Evolutionary conservation across 1,140 invertebrate species (phyloP).

Genomic region (Drosophila gunungcola): DNA sequence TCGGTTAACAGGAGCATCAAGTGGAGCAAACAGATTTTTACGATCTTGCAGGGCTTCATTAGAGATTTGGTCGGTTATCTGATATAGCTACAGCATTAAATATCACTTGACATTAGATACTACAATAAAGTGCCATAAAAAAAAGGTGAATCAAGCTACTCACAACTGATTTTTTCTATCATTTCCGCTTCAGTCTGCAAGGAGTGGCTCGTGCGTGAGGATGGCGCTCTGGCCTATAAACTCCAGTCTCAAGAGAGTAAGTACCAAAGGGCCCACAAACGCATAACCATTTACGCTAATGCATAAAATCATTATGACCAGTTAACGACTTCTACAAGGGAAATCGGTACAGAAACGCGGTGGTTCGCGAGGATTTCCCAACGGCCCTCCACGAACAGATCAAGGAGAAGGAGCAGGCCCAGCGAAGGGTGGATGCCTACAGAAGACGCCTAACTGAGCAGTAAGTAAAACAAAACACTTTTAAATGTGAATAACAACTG

Average conservation of each 20-base stretch:
- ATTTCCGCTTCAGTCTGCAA: conserved; percentile 89
- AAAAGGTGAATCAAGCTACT: conserved; percentile 47
- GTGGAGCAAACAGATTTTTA: conserved; percentile 39
- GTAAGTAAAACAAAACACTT: conserved; percentile 38
- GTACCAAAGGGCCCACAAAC: conserved; percentile 60
- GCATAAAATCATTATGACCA: conserved; percentile 73
- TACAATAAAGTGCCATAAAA: conserved; percentile 53
- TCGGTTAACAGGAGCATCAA: conserved; percentile 42
- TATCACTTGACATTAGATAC: conserved; percentile 63
- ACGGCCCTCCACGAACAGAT: conserved; percentile 93
- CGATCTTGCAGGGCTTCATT: conserved; percentile 66
- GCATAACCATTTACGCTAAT: background rate
- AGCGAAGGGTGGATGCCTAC: conserved; percentile 87
- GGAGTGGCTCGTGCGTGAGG: conserved; percentile 96
- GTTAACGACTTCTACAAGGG: conserved; percentile 93
- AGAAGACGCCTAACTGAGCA: conserved; percentile 78
- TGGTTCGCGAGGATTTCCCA: conserved; percentile 95
- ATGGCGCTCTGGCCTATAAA: conserved; percentile 94
- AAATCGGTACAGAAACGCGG: conserved; percentile 94
- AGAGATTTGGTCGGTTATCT: conserved; percentile 61
- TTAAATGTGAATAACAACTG: no score
- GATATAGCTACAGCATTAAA: conserved; percentile 57
- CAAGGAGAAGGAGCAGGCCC: conserved; percentile 89
- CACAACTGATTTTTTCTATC: conserved; percentile 22
- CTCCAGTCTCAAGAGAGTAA: conserved; percentile 96